Conservation (phyloP, 1,140 invertebrate genomes). For the Magallana gigas region DNA sequence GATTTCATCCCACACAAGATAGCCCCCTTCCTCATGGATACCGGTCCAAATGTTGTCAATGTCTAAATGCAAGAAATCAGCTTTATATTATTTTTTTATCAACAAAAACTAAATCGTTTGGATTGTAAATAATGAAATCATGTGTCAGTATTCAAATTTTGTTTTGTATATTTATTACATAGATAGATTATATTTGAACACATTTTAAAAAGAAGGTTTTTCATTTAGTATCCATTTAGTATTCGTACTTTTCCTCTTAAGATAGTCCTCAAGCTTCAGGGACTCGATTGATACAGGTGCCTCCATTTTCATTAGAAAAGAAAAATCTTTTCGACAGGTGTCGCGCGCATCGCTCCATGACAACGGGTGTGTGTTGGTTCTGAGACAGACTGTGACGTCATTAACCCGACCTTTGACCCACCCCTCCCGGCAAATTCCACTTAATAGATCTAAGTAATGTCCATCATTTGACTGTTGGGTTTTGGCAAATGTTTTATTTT, state of each 20-base stretch:
- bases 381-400: constrained; percentile 53
- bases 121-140: neutral
- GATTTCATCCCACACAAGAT: constrained; percentile 61
- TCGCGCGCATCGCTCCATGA: constrained; percentile 52
- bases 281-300: constrained; percentile 46
- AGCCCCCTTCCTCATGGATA: constrained; percentile 50
- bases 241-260: constrained; percentile 19
- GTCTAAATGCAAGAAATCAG: constrained; percentile 48
- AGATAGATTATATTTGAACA: neutral
- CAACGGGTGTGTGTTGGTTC: constrained; percentile 43
- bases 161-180: neutral
- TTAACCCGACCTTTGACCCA: constrained; percentile 48
- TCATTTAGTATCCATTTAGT: neutral
- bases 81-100: neutral
- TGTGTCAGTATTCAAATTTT: neutral
- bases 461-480: neutral
- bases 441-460: constrained; percentile 29
- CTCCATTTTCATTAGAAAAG: constrained; percentile 54
- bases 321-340: constrained; percentile 47
- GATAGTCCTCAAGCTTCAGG: constrained; percentile 25
- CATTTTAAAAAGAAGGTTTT: neutral
- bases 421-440: constrained; percentile 52
- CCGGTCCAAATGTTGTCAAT: constrained; percentile 58
- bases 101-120: neutral
- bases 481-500: neutral